A percentile compares a stretch with the other conserved stretches of the same genome.
Conservation (phyloP, 1,140 invertebrate genomes). For the Calephelis nemesis region DNA sequence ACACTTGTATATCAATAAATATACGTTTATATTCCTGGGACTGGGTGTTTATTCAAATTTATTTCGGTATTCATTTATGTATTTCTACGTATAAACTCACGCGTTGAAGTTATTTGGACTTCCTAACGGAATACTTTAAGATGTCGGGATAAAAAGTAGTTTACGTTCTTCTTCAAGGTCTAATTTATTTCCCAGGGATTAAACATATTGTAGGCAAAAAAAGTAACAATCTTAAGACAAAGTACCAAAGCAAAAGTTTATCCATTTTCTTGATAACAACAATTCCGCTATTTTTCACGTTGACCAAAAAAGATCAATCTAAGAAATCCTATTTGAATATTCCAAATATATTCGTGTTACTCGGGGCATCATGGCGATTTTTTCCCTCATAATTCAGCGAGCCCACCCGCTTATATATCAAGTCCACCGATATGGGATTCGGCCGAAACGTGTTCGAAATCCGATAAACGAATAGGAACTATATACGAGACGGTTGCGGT, state of each 20-base stretch:
- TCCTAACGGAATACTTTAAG: no score
- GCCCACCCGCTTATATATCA: slow-evolving; percentile 57
- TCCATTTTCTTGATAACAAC: slow-evolving; percentile 14
- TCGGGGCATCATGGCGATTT: slow-evolving; percentile 40
- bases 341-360: slow-evolving; percentile 41
- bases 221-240: background rate
- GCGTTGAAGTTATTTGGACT: no score
- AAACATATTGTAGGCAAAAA: no score
- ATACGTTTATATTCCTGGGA: no score
- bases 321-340: slow-evolving; percentile 39
- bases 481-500: slow-evolving; percentile 55
- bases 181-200: no score
- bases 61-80: no score
- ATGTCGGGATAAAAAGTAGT: no score
- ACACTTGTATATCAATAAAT: no score
- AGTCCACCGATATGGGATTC: slow-evolving; percentile 58
- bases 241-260: background rate
- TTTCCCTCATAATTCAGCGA: slow-evolving; percentile 53
- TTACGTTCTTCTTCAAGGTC: no score
- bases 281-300: slow-evolving; percentile 22
- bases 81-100: no score
- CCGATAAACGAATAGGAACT: slow-evolving; percentile 74
- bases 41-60: no score
- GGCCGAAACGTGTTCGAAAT: slow-evolving; percentile 69
- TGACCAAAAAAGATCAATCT: slow-evolving; percentile 21